Evolutionary conservation across 2,113 vertebrate species (phyloP), one percentile per base, ranked within the genome.

Genomic region (Scolopax mira): DNA sequence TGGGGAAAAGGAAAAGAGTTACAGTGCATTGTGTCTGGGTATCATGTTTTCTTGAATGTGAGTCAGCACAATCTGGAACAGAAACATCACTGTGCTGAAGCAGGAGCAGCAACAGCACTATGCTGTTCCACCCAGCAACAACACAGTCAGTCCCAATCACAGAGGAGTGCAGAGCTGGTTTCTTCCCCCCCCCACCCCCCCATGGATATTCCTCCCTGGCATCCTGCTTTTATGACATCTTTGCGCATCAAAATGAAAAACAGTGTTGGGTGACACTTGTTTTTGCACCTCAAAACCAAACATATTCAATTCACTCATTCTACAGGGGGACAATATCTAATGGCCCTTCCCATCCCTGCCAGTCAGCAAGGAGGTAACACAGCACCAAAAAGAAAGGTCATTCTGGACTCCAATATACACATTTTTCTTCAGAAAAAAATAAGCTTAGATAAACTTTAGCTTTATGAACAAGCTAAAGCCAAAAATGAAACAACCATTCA

Each of bases 41-140:
- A 55, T 94, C 79, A 60, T 90, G 72, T 65, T 93, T 92, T 75
- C 88, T 80, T 82, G 85, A 75, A 74, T 37, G 70, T 97, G 97
- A 97, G 93, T 97, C 97, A 97, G 94, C 94, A 95, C 86, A 96
- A 88, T 92, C 72, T 85, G 94, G 82, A 86, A 24, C 33, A 82
- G 79, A 94, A 90, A 93, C 75, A 93, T 72, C 95, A 90, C 90
- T 0, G 88, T 82, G 84, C 86, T 13, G n/a, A 60, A 94, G 85
- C 81, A 88, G 92, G 25, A 96, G 65, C 94, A 93, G 93, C 85
- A 94, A 85, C 58, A 92, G 78, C 83, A 52, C 94, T 74, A 77
- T 2, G 1, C 75, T 54, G 81, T 94, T 96, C 96, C 96, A 96
- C 97, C 97, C 90, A 93, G 93, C 94, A 97, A 95, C 95, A 84